Base-by-base conservation (phyloP, 64 coral and sea anemone species). In the Dendronephthya gigantea region DNA sequence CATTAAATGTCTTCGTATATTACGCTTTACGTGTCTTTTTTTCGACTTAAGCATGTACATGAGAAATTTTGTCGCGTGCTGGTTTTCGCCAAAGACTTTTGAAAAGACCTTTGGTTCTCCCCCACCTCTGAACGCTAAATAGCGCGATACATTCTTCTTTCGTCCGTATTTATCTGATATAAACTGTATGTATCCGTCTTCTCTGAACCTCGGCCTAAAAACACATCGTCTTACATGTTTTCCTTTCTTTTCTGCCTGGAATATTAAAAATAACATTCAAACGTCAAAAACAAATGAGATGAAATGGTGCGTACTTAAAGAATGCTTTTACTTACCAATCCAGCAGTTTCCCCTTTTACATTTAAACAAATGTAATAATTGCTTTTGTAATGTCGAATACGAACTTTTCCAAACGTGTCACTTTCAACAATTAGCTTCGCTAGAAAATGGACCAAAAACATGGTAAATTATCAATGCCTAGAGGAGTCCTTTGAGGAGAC, bases 321-420 rank as follows among this genome's bases (percentile, higher is more conserved):
- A n/a, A n/a, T n/a, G n/a, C n/a, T n/a, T n/a, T n/a, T 9, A 79
- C 72, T 79, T 29, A 79, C 72, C 72, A 79, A 36, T 8, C 72
- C 72, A 30, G 37, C 22, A 16, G 32, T 13, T 12, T 14, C 32
- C 36, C 72, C 72, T 79, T 79, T 79, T 14, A 9, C 29, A 29
- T 79, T 79, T 33, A 79, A 35, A 79, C 72, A 79, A 79, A 79
- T 79, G 32, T 79, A 79, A 35, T 79, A 79, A 34, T 79, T 2
- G 29, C 72, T 79, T 33, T 36, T 16, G 37, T 28, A 79, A 35
- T 39, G 30, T 79, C 28, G n/a, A 34, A 79, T 79, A 5, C 72
- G 72, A 79, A 39, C 72, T 36, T 36, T 79, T 39, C 72, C 72
- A 79, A 79, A 79, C 15, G 72, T 36, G 5, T 9, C 72, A 35